These are phyloP conservation scores for crab-eating macaque (Macaca fascicularis) DNA, from an alignment of 2,113 vertebrate species.

Conservation along the genomic window T2T-MFA8v1.1 NC_088377.1:94328001-94328500, in stretches of 20 bases:
- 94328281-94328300: constrained; percentile 46
- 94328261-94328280: constrained; percentile 36
- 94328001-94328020: background rate
- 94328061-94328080: background rate
- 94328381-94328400: background rate
- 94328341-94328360: background rate
- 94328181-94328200: constrained; percentile 33
- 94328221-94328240: background rate
- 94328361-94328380: background rate
- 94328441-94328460: background rate
- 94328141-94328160: background rate
- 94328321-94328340: constrained; percentile 29
- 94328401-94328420: background rate
- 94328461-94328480: background rate
- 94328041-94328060: background rate
- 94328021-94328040: background rate
- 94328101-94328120: background rate
- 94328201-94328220: constrained; percentile 25
- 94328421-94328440: background rate
- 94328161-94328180: background rate
- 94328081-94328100: background rate
- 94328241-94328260: background rate
- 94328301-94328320: background rate
- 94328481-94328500: background rate
- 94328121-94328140: background rate